Evolutionary conservation across 1,140 invertebrate species (phyloP), one percentile per base, ranked within the genome.

Genomic region (Lamellibrachia luymesi): DNA sequence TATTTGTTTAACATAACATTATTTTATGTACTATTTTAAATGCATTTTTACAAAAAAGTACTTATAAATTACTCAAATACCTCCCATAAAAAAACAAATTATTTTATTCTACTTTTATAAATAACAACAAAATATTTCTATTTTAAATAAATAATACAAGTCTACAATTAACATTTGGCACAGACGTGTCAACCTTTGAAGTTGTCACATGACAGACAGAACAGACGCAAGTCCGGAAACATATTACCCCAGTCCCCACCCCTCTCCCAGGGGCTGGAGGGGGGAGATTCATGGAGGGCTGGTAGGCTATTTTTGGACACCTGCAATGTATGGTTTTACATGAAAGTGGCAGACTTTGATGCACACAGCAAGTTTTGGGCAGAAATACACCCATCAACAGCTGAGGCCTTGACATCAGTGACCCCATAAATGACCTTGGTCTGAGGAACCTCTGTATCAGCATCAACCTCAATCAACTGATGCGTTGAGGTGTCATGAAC

Each of bases 271-370:
- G 64, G 64, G 64, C 64, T 80, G 13, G 2, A 4, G 2, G 38
- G 52, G 64, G 17, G 8, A 80, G 64, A 80, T 80, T 80, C 64
- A 8, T 80, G 64, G 64, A 22, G 64, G 64, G 64, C 13, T 10
- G 64, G 64, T 2, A 22, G 64, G 64, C 25, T 80, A 80, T 10
- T 17, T 80, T 80, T 80, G 25, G 64, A 80, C 64, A 80, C 13
- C 25, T 80, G 64, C 64, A 80, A 80, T 80, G 64, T 80, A 80
- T 80, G 64, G 64, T 80, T 80, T 80, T 80, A 80, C 64, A 80
- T 80, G 64, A 80, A 80, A 80, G 64, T 80, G 64, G 64, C 64
- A 56, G 52, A 56, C 52, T 56, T 56, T 56, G 52, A 56, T 56
- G 52, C 52, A 80, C 64, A 80, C 64, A 10, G 6, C 64, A 80